Evolutionary conservation across 2,113 vertebrate genomes (phyloP).

Genomic region (Ia io): DNA sequence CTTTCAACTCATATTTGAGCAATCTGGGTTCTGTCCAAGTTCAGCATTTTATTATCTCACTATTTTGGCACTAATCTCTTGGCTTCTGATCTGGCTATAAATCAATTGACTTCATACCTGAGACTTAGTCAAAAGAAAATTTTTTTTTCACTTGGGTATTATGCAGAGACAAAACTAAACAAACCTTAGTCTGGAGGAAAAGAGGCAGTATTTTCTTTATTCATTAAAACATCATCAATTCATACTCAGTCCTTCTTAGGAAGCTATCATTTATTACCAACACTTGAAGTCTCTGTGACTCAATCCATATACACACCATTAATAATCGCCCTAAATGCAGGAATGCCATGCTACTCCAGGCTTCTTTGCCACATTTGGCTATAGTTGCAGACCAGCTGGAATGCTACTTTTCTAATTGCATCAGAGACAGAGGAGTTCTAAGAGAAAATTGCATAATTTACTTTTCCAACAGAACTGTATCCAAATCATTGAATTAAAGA

Average conservation of each 20-base stretch:
- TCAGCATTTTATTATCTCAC: conserved; percentile 52
- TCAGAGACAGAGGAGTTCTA: not conserved
- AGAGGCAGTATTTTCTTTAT: conserved; percentile 26
- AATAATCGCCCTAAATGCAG: conserved; percentile 6
- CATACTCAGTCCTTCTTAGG: not conserved
- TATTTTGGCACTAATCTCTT: conserved; percentile 38
- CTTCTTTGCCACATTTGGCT: not conserved
- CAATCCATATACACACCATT: not conserved
- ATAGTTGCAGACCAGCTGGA: not conserved
- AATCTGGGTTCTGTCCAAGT: not conserved
- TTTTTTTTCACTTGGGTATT: conserved; percentile 21
- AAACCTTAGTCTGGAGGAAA: conserved; percentile 1
- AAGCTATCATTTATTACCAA: not conserved
- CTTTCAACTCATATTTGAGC: not conserved
- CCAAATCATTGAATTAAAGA: not conserved
- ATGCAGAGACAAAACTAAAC: conserved; percentile 40
- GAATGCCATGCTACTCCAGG: not conserved
- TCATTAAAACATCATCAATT: conserved; percentile 42
- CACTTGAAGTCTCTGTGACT: conserved; percentile 2
- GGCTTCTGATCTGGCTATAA: conserved; percentile 39
- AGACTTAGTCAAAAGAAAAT: not conserved
- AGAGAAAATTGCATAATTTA: not conserved
- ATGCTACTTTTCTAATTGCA: not conserved
- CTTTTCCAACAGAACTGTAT: not conserved
- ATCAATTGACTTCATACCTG: conserved; percentile 25